Evolutionary conservation across 2,113 vertebrate species (phyloP), one percentile per base, ranked within the genome.

Genomic region (Anoura caudifer): DNA sequence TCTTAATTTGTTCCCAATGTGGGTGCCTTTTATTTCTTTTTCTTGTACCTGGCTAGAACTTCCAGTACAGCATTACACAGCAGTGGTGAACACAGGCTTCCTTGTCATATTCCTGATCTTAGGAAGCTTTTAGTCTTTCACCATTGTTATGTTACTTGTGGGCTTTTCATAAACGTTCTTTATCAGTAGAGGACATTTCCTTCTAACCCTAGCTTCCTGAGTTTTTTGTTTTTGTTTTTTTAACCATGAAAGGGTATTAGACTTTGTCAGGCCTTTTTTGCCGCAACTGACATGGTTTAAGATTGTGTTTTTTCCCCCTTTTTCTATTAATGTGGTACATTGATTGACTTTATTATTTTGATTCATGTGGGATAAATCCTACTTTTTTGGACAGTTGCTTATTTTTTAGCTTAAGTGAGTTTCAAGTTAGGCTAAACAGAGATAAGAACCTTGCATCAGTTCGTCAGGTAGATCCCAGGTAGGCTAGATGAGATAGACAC

Each of bases 11-110:
- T 80, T 80, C 81, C 41, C 31, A 70, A 36, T 85, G 43, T 91
- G n/a, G 17, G 73, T 94, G 8, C 20, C 26, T 87, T 77, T 54
- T 87, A 15, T 94, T 54, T 87, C 24, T 81, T 87, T 87, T 79
- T 95, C 77, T 88, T 90, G 20, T 72, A 22, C 82, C 38, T 84
- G 28, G 69, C 63, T 90, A 86, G 73, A 92, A 69, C 41, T 89
- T 85, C 36, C 13, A 45, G 56, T 86, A 31, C 14, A 92, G 12
- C 67, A 77, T 70, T 88, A 50, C 47, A 72, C 63, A 83, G 16
- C 43, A 56, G 33, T 90, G 38, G 52, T 82, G 47, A 83, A 83
- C 38, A 36, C 12, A 15, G 65, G 1, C 16, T 52, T 89, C 7
- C 54, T 95, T 92, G 43, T 82, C 69, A 50, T 79, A 24, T 81